phyloP scores from a whole-genome alignment of 2,888 invertebrate species.

The Drosophila quinaria region DNA sequence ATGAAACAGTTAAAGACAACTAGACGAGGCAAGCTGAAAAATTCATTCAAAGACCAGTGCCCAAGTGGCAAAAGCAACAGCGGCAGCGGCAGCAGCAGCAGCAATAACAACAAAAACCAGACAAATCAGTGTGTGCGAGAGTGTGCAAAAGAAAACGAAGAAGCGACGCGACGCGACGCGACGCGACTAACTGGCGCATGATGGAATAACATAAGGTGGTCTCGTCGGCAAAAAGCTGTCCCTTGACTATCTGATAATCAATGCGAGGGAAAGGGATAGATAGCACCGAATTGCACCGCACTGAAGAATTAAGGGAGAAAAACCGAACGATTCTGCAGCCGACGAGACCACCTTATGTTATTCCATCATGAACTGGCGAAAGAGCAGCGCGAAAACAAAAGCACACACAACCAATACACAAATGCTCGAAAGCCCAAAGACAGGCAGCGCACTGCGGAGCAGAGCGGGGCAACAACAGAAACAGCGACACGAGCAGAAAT shows the following conservation, averaged over 20 bases:
- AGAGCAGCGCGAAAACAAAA: slow-evolving; percentile 75
- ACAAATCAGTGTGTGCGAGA: slow-evolving; percentile 67
- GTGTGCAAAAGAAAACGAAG: slow-evolving; percentile 72
- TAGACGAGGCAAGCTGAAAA: slow-evolving; percentile 82
- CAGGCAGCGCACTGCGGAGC: slow-evolving; percentile 21
- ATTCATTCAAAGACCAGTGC: slow-evolving; percentile 83
- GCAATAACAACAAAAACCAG: slow-evolving; percentile 48
- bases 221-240: too few relatives aligned
- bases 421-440: slow-evolving; percentile 37
- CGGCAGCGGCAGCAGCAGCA: slow-evolving; percentile 41
- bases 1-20: slow-evolving; percentile 82
- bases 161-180: slow-evolving; percentile 70
- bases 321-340: too few relatives aligned
- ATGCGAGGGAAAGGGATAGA: too few relatives aligned
- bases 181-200: too few relatives aligned
- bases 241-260: too few relatives aligned
- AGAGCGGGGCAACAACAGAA: slow-evolving; percentile 8
- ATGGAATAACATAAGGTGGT: too few relatives aligned
- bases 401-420: slow-evolving; percentile 31
- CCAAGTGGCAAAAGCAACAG: slow-evolving; percentile 57
- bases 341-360: too few relatives aligned
- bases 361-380: slow-evolving; percentile 61
- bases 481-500: slow-evolving; percentile 43
- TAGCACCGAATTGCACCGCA: too few relatives aligned
- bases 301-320: too few relatives aligned